These are phyloP conservation scores for Mythimna lalbum DNA, from an alignment of 2,888 invertebrate species.

Conservation along the genomic window DNA sequence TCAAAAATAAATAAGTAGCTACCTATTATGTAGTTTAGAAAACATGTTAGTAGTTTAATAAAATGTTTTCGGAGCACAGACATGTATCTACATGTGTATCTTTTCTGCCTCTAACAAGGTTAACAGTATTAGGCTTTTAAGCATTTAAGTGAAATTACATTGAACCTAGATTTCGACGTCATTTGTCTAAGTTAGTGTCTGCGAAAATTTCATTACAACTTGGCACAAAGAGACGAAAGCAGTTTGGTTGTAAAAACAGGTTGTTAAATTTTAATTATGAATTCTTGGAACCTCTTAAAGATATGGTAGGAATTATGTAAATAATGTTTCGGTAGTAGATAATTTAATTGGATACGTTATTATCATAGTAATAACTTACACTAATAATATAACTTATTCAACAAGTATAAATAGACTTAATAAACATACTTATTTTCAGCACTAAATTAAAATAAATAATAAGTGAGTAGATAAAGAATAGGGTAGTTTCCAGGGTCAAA, in stretches of 20 bases:
- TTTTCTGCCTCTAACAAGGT: conserved; percentile 2
- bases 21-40: background rate
- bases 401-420: no score
- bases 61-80: no score
- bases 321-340: background rate
- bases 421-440: no score
- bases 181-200: conserved; percentile 71
- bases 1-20: no score
- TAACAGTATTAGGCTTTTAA: conserved; percentile 17
- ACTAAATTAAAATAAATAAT: no score
- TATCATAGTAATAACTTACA: no score
- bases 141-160: conserved; percentile 63
- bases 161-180: conserved; percentile 63
- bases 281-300: background rate
- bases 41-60: background rate
- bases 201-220: conserved; percentile 57
- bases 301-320: background rate
- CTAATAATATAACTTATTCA: no score
- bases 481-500: no score
- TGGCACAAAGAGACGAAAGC: conserved; percentile 22
- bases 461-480: no score
- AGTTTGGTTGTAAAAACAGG: conserved; percentile 25
- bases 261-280: conserved; percentile 27
- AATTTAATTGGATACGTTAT: no score
- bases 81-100: background rate